Evolutionary conservation across 2,888 invertebrate genomes (phyloP), one percentile per base, ranked within the genome.

Genomic region (Allygus modestus): DNA sequence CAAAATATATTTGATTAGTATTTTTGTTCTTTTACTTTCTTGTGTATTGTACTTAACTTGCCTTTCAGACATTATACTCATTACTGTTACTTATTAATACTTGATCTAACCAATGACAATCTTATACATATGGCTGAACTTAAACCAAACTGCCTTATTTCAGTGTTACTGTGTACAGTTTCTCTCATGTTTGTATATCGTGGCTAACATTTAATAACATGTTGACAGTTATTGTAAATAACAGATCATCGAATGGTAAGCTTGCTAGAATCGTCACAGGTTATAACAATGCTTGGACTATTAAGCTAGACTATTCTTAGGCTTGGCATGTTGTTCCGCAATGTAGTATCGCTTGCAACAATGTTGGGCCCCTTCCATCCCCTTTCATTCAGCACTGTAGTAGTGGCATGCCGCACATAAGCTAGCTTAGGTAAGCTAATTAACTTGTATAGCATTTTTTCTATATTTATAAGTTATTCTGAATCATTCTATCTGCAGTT

Each of bases 381-480:
- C 58, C 79, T 79, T 1, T 58, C 28, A 65, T 28, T 58, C 28
- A 65, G 79, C 79, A 79, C 79, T 37, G 73, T n/a, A 77, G 77
- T 79, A 28, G 46, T 77, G 33, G 79, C 79, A 79, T 79, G 79
- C 26, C 79, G 79, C 79, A 79, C 79, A 79, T 58, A 65, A 17
- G 65, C 26, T 65, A 58, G 79, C 79, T 79, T 79, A 79, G 79
- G 79, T 79, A 79, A 79, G 79, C 79, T 58, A 54, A 23, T 37
- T 23, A 46, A 46, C 75, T 71, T 20, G 37, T 41, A 1, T 71
- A 71, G 71, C 71, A 7, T 69, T 9, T 65, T 28, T 65, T 51
- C 15, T 51, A 1, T 54, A 54, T 46, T 17, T 46, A 12, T 17
- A 46, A 46, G 46, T 46, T 46, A 46, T 46, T 46, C 46, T 12